A percentile compares a stretch with the other conserved stretches of the same genome.
Conservation (phyloP, 1,140 invertebrate species). For the Drosophila pectinifera region DNA sequence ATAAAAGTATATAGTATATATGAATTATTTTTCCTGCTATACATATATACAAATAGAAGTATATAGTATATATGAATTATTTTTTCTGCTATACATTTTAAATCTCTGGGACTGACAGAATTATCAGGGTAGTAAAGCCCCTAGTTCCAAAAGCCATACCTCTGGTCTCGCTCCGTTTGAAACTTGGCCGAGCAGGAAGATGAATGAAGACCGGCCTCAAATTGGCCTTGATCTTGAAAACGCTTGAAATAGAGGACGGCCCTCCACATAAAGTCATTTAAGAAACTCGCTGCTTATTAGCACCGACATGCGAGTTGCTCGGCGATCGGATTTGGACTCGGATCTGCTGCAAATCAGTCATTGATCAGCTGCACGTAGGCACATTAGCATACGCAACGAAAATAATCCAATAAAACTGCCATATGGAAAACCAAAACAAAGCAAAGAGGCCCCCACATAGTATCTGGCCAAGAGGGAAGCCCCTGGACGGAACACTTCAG, state of each 20-base stretch:
- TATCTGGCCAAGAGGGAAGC: slow-evolving; percentile 27
- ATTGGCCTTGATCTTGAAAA: slow-evolving; percentile 46
- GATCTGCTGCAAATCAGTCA: slow-evolving; percentile 42
- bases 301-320: slow-evolving; percentile 36
- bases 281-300: slow-evolving; percentile 25
- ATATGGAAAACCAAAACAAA: slow-evolving; percentile 30
- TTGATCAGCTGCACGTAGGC: slow-evolving; percentile 47
- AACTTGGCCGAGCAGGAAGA: slow-evolving; percentile 36
- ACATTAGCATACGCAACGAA: slow-evolving; percentile 29
- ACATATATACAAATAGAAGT: too few relatives aligned
- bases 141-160: neutral
- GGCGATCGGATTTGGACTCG: slow-evolving; percentile 8
- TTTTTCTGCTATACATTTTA: too few relatives aligned
- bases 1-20: too few relatives aligned
- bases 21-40: too few relatives aligned
- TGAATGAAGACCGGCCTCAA: slow-evolving; percentile 15
- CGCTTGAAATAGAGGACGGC: slow-evolving; percentile 20
- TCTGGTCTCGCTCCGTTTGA: slow-evolving; percentile 1
- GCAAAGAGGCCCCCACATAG: slow-evolving; percentile 20
- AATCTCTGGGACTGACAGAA: too few relatives aligned
- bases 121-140: neutral
- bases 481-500: slow-evolving; percentile 32
- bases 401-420: slow-evolving; percentile 6
- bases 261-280: slow-evolving; percentile 34
- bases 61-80: too few relatives aligned